Conservation (phyloP, 2,113 vertebrate genomes). For the Hirundichthys speculiger region DNA sequence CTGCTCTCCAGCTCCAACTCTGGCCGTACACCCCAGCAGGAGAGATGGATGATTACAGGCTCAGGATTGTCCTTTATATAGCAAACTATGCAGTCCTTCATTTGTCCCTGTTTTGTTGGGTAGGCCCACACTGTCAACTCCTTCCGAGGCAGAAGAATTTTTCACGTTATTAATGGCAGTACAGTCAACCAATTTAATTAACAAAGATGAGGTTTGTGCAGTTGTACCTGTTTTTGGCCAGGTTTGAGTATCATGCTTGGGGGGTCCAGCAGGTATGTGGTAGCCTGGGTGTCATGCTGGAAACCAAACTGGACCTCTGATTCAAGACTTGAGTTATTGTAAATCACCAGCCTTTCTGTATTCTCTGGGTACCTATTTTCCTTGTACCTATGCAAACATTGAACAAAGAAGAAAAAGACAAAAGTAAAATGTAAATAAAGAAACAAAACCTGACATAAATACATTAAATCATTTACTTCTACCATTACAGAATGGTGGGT, state of each 20-base stretch:
- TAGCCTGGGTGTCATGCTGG: slow-evolving; percentile 80
- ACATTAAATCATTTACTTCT: neutral
- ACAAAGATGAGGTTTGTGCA: neutral
- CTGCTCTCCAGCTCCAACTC: slow-evolving; percentile 86
- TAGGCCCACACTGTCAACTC: slow-evolving; percentile 88
- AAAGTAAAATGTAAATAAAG: neutral
- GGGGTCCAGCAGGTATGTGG: slow-evolving; percentile 88
- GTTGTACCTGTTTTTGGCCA: slow-evolving; percentile 83
- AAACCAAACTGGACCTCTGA: slow-evolving; percentile 85
- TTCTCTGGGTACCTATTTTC: slow-evolving; percentile 82
- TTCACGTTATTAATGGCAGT: neutral
- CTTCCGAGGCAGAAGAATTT: slow-evolving; percentile 65
- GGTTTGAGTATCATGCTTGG: slow-evolving; percentile 84
- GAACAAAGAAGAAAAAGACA: neutral
- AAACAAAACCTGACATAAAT: neutral
- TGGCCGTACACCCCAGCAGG: slow-evolving; percentile 87
- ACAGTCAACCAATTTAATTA: neutral
- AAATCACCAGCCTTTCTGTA: slow-evolving; percentile 83
- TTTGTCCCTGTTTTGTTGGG: slow-evolving; percentile 83
- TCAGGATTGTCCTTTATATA: slow-evolving; percentile 87
- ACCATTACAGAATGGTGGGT: no score
- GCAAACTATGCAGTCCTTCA: slow-evolving; percentile 89
- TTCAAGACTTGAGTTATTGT: slow-evolving; percentile 82
- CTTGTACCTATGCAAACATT: slow-evolving; percentile 83
- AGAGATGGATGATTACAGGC: slow-evolving; percentile 79